Evolutionary conservation across 1,140 invertebrate genomes (phyloP).

Genomic region (Eumaeus atala): DNA sequence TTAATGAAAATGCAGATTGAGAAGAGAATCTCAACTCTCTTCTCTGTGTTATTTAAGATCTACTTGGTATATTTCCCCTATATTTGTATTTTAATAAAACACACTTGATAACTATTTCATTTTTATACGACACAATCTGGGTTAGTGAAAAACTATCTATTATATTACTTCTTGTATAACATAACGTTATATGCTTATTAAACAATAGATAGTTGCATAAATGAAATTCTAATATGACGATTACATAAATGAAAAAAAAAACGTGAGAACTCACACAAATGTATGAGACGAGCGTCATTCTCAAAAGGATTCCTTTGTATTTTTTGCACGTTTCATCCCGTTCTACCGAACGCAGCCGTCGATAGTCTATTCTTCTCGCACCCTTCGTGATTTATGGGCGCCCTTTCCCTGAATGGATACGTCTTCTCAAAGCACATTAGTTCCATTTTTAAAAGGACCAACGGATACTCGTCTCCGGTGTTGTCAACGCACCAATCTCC

Average conservation of each 20-base stretch:
- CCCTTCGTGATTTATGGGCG: conserved; percentile 56
- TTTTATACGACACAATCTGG: background rate
- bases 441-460: conserved; percentile 54
- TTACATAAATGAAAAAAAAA: conserved; percentile 5
- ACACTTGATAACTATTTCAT: no score
- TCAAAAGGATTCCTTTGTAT: conserved; percentile 35
- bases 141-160: conserved; percentile 1
- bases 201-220: background rate
- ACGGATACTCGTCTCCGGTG: conserved; percentile 65
- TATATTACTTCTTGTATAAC: background rate
- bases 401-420: conserved; percentile 30
- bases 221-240: background rate
- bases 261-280: conserved; percentile 10
- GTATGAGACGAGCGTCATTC: conserved; percentile 21
- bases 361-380: conserved; percentile 40
- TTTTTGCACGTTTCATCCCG: conserved; percentile 43
- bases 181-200: background rate
- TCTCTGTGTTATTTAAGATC: no score
- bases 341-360: conserved; percentile 29
- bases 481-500: conserved; percentile 48
- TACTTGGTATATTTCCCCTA: no score
- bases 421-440: conserved; percentile 54
- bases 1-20: no score
- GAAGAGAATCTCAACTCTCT: no score
- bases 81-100: no score